phyloP scores from a whole-genome alignment of 92 coral and sea anemone species.

The Epizoanthus ramosus region DNA sequence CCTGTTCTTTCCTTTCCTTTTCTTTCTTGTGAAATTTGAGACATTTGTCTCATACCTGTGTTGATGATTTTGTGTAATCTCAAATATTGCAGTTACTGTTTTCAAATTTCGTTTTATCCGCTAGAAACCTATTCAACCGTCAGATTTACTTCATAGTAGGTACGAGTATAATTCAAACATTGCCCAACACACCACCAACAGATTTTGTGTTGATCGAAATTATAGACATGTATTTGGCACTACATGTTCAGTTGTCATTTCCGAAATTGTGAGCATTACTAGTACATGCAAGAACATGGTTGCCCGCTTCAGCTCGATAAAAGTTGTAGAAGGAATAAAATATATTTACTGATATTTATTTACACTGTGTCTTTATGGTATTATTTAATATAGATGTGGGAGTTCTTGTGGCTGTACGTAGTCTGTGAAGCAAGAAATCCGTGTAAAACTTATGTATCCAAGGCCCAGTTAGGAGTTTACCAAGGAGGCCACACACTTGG shows the following conservation, averaged over 20 bases:
- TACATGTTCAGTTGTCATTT: constrained; percentile 23
- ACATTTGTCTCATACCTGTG: background rate
- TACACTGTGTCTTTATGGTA: constrained; percentile 24
- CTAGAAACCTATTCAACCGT: constrained; percentile 26
- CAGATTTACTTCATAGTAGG: constrained; percentile 28
- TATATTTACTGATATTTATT: constrained; percentile 5
- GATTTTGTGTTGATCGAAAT: constrained; percentile 14
- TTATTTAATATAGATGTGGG: background rate
- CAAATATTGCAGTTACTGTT: constrained; percentile 22
- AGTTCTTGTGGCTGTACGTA: constrained; percentile 16
- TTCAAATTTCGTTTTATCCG: constrained; percentile 32
- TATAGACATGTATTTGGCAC: background rate
- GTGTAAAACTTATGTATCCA: too few relatives aligned
- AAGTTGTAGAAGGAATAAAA: constrained; percentile 15
- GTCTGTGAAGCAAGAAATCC: constrained; percentile 15
- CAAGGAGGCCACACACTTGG: too few relatives aligned
- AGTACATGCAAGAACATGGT: too few relatives aligned
- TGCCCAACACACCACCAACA: constrained; percentile 2
- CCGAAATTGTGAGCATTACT: background rate
- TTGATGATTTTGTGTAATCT: constrained; percentile 32
- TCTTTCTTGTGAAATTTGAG: too few relatives aligned
- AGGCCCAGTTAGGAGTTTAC: too few relatives aligned
- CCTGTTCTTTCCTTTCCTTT: too few relatives aligned
- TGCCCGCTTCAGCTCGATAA: too few relatives aligned
- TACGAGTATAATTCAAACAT: constrained; percentile 7